A percentile compares a stretch with the other conserved stretches of the same genome.
These are phyloP conservation scores for Pantelozetes paolii DNA, from an alignment of 2,888 invertebrate species.

Conservation along the genomic window DNA sequence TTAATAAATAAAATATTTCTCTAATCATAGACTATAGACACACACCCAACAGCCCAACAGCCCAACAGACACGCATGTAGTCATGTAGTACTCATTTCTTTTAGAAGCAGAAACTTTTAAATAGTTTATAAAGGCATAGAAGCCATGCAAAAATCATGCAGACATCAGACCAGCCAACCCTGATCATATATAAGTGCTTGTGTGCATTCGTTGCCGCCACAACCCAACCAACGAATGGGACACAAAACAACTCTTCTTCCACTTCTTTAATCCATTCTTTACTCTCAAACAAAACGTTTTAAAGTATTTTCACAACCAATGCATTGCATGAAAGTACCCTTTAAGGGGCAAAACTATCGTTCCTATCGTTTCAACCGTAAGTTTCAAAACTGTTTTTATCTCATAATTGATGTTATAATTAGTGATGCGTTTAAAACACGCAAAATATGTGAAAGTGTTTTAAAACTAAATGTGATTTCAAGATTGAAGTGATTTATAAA, in stretches of 20 bases:
- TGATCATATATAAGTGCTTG: neutral
- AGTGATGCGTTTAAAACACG: neutral
- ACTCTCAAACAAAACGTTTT: neutral
- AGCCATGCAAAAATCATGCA: conserved; percentile 38
- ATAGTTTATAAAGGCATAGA: conserved; percentile 36
- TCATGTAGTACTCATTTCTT: conserved; percentile 22
- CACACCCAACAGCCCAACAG: conserved; percentile 1
- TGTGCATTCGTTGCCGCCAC: neutral
- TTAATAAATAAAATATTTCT: conserved; percentile 38
- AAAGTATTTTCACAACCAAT: neutral
- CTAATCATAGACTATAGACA: conserved; percentile 33
- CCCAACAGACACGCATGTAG: conserved; percentile 11
- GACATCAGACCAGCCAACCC: neutral
- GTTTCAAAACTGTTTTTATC: neutral
- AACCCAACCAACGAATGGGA: neutral
- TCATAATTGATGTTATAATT: conserved; percentile 1
- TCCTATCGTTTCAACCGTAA: neutral
- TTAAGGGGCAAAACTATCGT: neutral
- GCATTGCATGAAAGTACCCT: neutral
- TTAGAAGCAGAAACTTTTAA: conserved; percentile 33
- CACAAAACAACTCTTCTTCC: neutral
- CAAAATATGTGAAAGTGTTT: too few relatives aligned
- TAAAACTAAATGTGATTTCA: too few relatives aligned
- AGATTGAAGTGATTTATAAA: too few relatives aligned
- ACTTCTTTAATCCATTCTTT: neutral